Evolutionary conservation across 2,797 vertebrate species (phyloP), one percentile per base, ranked within the genome.

Genomic region (Cyprinodon diabolis): DNA sequence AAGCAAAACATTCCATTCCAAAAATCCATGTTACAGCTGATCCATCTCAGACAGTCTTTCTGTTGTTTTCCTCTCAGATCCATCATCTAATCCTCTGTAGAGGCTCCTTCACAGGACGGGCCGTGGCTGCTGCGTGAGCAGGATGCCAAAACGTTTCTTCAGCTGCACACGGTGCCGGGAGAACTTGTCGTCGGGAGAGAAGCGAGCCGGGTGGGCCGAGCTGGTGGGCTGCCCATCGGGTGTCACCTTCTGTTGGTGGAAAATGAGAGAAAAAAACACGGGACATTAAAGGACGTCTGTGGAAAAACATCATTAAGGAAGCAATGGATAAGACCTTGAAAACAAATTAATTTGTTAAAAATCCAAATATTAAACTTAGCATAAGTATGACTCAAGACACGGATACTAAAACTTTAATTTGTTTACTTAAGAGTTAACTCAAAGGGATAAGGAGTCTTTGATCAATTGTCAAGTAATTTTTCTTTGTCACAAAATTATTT

Each of bases 131-230:
- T 97, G 97, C 56, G 96, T 97, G 75, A 97, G 91, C 76, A 98
- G 94, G 1, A 97, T 87, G 52, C 94, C 93, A 45, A 97, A 97
- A 57, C 96, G 95, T 80, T 96, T 97, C 94, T 97, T 98, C 85
- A 98, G 45, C 4, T 92, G 94, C 84, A 97, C 94, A 4, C 96
- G 86, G 86, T 97, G 95, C 37, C 96, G 79, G 45, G 97, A 98
- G 88, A 96, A 97, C 84, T 97, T 97, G 90, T 97, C 97, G n/a
- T 97, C 97, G 0, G 97, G 97, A 17, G 96, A 97, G 89, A 97
- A 98, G 2, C 96, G 96, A 30, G 96, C 97, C 3, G 97, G 97
- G 67, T 97, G 97, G 14, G 97, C 97, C 0, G 96, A 97, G 75
- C 93, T 95, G 60, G 96, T 97, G 79, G 96, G 96, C 54, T 91